These are phyloP conservation scores for Danaus melanippus DNA, from an alignment of 1,140 invertebrate genomes.

Conservation along the genomic window DNA sequence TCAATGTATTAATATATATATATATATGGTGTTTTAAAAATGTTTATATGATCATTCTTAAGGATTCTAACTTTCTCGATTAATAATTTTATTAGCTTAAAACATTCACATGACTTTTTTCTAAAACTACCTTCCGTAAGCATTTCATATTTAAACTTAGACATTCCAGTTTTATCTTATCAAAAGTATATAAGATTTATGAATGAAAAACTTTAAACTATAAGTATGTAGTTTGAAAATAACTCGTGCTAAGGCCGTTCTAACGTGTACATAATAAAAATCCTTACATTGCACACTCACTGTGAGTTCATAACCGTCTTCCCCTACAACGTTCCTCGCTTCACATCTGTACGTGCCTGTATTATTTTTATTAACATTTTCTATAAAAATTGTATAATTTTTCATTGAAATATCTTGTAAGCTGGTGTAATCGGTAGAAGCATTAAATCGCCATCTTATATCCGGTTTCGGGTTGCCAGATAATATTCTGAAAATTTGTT, in stretches of 20 bases:
- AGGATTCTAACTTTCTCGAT: no score
- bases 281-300: conserved; percentile 56
- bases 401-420: not conserved
- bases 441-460: conserved; percentile 36
- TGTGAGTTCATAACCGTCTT: conserved; percentile 37
- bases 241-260: no score
- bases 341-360: conserved; percentile 49
- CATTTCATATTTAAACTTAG: not conserved
- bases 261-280: not conserved
- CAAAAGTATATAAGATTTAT: no score
- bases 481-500: conserved; percentile 31
- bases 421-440: not conserved
- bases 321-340: conserved; percentile 46
- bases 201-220: no score
- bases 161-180: not conserved
- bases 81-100: no score
- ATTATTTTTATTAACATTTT: conserved; percentile 20
- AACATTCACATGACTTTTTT: no score
- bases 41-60: no score
- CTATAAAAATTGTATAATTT: conserved; percentile 24
- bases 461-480: conserved; percentile 42
- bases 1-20: no score
- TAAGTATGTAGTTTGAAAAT: no score
- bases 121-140: no score
- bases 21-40: no score